These are phyloP conservation scores for Sapajus apella DNA, from an alignment of 2,113 vertebrate species.

Conservation along the genomic window DNA sequence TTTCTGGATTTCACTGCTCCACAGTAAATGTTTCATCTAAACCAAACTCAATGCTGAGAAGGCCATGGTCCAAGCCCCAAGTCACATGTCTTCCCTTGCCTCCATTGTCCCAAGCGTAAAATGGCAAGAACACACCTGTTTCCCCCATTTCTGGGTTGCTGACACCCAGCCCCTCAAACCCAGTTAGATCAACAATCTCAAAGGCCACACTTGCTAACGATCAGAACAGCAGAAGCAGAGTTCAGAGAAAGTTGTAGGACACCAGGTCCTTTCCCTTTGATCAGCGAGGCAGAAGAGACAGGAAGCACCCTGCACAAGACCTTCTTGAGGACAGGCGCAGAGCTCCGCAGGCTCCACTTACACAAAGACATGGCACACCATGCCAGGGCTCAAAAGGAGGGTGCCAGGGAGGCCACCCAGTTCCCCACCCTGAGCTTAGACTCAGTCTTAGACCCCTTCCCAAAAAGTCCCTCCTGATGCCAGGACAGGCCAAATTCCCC, in stretches of 20 bases:
- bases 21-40: background rate
- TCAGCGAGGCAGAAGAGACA: background rate
- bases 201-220: background rate
- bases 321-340: accelerated
- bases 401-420: background rate
- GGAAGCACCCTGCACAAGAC: background rate
- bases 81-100: background rate
- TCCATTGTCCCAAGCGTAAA: background rate
- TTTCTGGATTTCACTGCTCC: background rate
- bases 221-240: background rate
- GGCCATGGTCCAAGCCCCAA: accelerated
- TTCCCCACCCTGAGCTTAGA: background rate
- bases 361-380: background rate
- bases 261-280: background rate
- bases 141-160: background rate
- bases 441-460: background rate
- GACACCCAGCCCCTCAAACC: background rate
- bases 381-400: background rate
- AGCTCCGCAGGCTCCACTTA: background rate
- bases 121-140: background rate
- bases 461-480: constrained; percentile 63
- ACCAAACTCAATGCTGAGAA: background rate
- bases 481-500: constrained; percentile 60
- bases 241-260: background rate
- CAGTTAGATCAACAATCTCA: background rate